phyloP scores from a whole-genome alignment of 2,113 vertebrate species.

The Edolisoma coerulescens region DNA sequence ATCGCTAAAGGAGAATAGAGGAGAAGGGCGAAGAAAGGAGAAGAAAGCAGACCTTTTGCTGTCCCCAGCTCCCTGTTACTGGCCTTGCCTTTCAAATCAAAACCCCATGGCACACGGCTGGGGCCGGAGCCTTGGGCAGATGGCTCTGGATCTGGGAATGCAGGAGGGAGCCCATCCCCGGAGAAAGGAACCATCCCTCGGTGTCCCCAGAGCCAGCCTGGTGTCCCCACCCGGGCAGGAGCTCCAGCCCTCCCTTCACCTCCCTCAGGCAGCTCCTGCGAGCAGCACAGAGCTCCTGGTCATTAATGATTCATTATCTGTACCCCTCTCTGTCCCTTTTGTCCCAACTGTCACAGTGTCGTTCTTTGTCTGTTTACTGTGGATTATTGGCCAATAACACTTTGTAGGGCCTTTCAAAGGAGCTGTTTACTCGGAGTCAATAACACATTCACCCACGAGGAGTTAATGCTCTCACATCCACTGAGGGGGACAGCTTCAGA shows the following conservation, averaged over 20 bases:
- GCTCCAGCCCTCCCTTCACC: neutral
- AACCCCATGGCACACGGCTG: neutral
- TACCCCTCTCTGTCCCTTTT: slow-evolving; percentile 3
- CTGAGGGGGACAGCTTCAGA: neutral
- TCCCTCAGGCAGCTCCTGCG: neutral
- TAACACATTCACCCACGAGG: slow-evolving; percentile 33
- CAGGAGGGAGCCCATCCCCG: neutral
- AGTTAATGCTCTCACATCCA: slow-evolving; percentile 27
- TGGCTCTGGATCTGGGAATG: neutral
- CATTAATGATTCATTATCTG: slow-evolving; percentile 62
- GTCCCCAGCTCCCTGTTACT: neutral
- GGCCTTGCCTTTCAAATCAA: neutral
- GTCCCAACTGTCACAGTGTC: slow-evolving; percentile 38
- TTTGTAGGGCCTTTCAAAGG: slow-evolving; percentile 28
- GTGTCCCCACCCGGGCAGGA: neutral
- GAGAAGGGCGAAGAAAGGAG: neutral
- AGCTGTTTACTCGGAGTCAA: slow-evolving; percentile 57
- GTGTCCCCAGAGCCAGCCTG: neutral
- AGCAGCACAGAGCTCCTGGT: neutral
- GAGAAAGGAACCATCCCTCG: neutral
- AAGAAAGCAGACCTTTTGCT: neutral
- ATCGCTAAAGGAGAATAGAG: neutral
- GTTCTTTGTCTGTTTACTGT: slow-evolving; percentile 28
- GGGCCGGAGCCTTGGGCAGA: neutral
- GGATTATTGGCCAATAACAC: slow-evolving; percentile 20